Percentiles rank a stretch among this genome's conserved stretches.
phyloP scores from a whole-genome alignment of 2,888 invertebrate species.

The Sesia bembeciformis region DNA sequence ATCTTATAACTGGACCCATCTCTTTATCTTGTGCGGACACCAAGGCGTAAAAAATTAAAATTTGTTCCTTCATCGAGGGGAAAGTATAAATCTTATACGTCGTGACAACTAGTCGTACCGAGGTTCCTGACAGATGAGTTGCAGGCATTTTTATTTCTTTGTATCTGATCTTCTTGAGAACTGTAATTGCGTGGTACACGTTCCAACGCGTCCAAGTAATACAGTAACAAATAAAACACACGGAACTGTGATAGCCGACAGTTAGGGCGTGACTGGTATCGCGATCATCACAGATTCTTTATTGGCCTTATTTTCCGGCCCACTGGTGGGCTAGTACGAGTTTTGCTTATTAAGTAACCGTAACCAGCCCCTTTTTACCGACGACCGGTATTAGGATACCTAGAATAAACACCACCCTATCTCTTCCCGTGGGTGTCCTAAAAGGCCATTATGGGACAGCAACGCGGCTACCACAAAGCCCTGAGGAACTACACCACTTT shows the following conservation, averaged over 20 bases:
- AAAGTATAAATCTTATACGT: neutral
- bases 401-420: too few species aligned
- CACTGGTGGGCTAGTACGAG: too few species aligned
- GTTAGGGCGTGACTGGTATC: neutral
- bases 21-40: neutral
- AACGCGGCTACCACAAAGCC: too few species aligned
- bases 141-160: neutral
- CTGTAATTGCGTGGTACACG: neutral
- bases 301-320: too few species aligned
- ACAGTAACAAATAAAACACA: neutral
- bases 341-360: too few species aligned
- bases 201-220: neutral
- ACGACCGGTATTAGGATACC: too few species aligned
- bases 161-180: neutral
- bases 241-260: neutral
- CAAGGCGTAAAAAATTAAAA: neutral
- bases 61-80: neutral
- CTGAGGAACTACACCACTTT: too few species aligned
- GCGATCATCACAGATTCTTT: too few species aligned
- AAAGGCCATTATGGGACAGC: too few species aligned
- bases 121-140: neutral
- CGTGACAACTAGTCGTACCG: neutral
- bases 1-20: neutral
- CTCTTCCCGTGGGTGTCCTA: too few species aligned
- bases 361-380: too few species aligned